Evolutionary conservation across 2,113 vertebrate genomes (phyloP), one percentile per base, ranked within the genome.

Genomic region (Diadophis punctatus): DNA sequence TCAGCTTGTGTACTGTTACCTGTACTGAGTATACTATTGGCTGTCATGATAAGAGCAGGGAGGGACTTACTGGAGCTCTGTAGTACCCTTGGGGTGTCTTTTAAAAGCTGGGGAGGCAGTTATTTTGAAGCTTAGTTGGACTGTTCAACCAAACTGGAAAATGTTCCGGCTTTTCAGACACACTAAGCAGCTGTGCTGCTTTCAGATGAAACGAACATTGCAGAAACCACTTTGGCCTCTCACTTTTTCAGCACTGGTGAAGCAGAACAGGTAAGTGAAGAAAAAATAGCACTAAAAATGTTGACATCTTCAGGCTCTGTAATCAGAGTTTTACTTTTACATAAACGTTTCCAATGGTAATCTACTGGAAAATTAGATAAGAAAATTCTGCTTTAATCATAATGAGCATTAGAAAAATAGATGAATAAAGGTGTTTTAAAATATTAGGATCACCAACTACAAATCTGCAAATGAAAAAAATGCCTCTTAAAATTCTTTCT

Each of bases 161-260:
- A 98, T 98, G 98, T 93, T 97, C 93, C 97, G 97, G 23, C 95
- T 97, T 52, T 51, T 97, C 1, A 49, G 95, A 74, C 96, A 96
- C 0, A 92, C 94, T 0, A 95, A 58, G 0, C 52, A 80, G 18
- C 34, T 80, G 3, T 80, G 86, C 46, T 96, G 94, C 91, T 93
- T 95, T 89, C 96, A 93, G 23, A 23, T 91, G 0, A 96, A 87
- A 58, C 39, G 22, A 90, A 89, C 18, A 6, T 23, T 0, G 0
- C 92, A 49, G 0, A 95, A 93, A n/a, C 68, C 92, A 2, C 16
- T 90, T 58, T 0, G 1, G 1, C 90, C 86, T 0, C 1, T 8
- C 9, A 89, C 39, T 80, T 93, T 94, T 3, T 90, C 95, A 10
- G 2, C 4, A 8, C 87, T 89, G 0, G n/a, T 3, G 91, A 95